phyloP scores from a whole-genome alignment of 64 coral and sea anemone species.

The Dendrophyllia cribrosa region DNA sequence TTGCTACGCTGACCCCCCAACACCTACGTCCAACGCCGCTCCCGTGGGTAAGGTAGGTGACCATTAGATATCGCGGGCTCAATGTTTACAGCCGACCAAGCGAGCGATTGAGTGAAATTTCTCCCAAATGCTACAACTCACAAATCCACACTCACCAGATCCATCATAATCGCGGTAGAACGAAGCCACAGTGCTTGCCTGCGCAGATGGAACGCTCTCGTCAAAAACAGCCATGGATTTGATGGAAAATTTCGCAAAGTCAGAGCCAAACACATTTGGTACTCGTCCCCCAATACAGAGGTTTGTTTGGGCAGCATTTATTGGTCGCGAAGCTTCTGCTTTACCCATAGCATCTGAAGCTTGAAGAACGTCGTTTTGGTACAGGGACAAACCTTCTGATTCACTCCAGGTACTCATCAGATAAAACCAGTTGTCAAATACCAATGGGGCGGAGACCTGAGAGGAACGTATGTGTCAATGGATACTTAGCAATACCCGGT shows the following conservation, averaged over 20 bases:
- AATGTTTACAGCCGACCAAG: neutral
- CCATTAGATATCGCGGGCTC: no score
- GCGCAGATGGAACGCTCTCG: constrained; percentile 56
- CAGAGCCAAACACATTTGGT: constrained; percentile 63
- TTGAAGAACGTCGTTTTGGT: constrained; percentile 57
- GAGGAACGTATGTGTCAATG: neutral
- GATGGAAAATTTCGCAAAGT: constrained; percentile 81
- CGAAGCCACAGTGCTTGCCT: constrained; percentile 35
- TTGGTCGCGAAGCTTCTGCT: constrained; percentile 13
- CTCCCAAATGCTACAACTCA: neutral
- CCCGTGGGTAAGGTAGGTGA: no score
- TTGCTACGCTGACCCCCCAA: no score
- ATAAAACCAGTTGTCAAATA: constrained; percentile 66
- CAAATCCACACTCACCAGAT: neutral
- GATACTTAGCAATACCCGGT: no score
- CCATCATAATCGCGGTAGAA: constrained; percentile 56
- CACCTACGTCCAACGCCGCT: no score
- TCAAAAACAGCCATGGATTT: constrained; percentile 84
- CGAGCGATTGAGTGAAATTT: neutral
- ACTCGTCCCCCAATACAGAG: constrained; percentile 80
- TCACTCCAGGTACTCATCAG: constrained; percentile 71
- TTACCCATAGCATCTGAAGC: constrained; percentile 36
- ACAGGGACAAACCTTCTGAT: constrained; percentile 78
- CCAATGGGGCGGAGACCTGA: constrained; percentile 47
- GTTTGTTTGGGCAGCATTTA: constrained; percentile 75